phyloP scores from a whole-genome alignment of 92 coral and sea anemone genomes.

The Meandrina meandrites region DNA sequence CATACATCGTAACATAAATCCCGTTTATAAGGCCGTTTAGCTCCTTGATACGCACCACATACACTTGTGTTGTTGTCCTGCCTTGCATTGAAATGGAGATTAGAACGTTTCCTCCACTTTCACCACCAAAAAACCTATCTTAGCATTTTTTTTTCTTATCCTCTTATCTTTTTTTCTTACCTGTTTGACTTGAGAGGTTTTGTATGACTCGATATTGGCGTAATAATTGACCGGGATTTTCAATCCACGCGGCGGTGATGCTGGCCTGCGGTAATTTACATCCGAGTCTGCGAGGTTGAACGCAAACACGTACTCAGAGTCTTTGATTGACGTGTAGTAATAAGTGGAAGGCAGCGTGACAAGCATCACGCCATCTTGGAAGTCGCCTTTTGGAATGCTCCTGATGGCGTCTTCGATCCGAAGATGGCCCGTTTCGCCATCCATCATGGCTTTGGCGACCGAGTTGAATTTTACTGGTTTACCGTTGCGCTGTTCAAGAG shows the following conservation, averaged over 20 bases:
- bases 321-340: slow-evolving; percentile 88
- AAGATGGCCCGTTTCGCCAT: slow-evolving; percentile 81
- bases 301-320: slow-evolving; percentile 96
- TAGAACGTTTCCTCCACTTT: neutral
- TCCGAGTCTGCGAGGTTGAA: slow-evolving; percentile 97
- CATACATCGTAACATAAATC: too few relatives aligned
- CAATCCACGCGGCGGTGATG: slow-evolving; percentile 61
- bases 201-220: slow-evolving; percentile 84
- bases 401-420: slow-evolving; percentile 92
- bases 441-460: slow-evolving; percentile 83
- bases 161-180: slow-evolving; percentile 9
- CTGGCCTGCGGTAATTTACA: slow-evolving; percentile 79
- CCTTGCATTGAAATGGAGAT: too few relatives aligned
- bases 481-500: slow-evolving; percentile 86
- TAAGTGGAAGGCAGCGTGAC: slow-evolving; percentile 87
- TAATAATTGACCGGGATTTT: slow-evolving; percentile 68
- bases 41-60: neutral
- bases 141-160: too few relatives aligned
- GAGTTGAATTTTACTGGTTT: slow-evolving; percentile 69
- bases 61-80: too few relatives aligned
- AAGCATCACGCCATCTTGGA: slow-evolving; percentile 92
- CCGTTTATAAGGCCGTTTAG: too few relatives aligned
- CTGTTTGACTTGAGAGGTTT: slow-evolving; percentile 73
- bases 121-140: neutral
- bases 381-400: slow-evolving; percentile 96